Evolutionary conservation across 30 jellyfish, hydroid and myxozoan species (phyloP), one percentile per base, ranked within the genome.

Genomic region (Clytia hemisphaerica): DNA sequence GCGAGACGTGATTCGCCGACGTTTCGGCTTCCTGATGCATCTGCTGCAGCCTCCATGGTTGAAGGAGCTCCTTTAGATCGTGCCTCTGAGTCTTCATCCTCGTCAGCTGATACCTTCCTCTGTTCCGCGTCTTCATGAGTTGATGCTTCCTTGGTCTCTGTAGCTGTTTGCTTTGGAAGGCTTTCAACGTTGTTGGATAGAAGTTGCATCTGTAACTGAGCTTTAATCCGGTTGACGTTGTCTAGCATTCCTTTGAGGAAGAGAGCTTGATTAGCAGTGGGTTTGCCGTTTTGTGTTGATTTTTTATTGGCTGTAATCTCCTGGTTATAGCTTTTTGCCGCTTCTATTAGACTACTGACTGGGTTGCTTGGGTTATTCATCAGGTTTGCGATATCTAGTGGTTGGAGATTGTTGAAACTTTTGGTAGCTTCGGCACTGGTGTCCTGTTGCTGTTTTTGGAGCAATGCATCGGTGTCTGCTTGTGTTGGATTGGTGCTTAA

Each of bases 51-150:
- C 26, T 32, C 73, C 26, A 47, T 45, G 31, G 36, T 36, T 27
- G 77, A 35, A 30, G 81, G 37, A 77, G 72, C 61, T 77, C 67
- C 30, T 64, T 77, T 49, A 77, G 35, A 53, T n/a, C n/a, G n/a
- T n/a, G n/a, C n/a, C n/a, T 77, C 90, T 3, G 90, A 67, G 4
- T 64, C 67, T 6, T 80, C 81, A 28, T 77, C 48, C 24, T 46
- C 62, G 51, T 81, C 90, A 15, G 19, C 33, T 62, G 51, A 51
- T 51, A 25, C 72, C 2, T 76, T 81, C 1, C 45, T 69, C 27
- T 76, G 76, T 46, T 65, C 58, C 0, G 90, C 90, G 27, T 61
- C 37, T n/a, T 80, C 73, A 7, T 63, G 51, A 2, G 90, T 65
- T 12, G 67, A 70, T 32, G 90, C 80, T 7, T 75, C 90, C 40